A percentile compares a stretch with the other conserved stretches of the same genome.
Evolutionary conservation across 2,113 vertebrate species (phyloP).

Genomic region (Drymodes brunneopygia): DNA sequence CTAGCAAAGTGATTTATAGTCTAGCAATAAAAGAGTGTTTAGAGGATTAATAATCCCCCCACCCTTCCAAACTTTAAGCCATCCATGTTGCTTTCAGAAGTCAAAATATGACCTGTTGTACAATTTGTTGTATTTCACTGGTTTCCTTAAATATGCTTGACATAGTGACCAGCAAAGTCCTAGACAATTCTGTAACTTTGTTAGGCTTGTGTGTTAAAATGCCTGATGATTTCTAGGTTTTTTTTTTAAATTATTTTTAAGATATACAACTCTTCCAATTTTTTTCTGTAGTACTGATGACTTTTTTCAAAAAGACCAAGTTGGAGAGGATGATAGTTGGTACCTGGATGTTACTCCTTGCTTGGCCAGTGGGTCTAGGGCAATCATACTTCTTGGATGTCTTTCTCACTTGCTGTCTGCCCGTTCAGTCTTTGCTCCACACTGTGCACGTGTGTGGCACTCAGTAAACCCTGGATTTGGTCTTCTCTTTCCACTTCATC

Average conservation of each 20-base stretch:
- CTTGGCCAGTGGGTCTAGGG: not conserved
- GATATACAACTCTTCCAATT: not conserved
- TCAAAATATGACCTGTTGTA: not conserved
- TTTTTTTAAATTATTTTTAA: too few relatives aligned
- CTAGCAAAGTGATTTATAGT: not conserved
- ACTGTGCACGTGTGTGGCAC: fast-evolving
- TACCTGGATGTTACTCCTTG: not conserved
- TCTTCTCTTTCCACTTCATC: not conserved
- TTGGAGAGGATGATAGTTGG: not conserved
- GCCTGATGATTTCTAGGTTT: not conserved
- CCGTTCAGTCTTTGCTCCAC: not conserved
- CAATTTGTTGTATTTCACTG: not conserved
- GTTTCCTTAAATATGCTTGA: not conserved
- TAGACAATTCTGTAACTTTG: not conserved
- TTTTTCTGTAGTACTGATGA: not conserved
- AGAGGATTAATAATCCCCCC: not conserved
- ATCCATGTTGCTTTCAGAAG: not conserved
- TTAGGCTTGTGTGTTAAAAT: not conserved
- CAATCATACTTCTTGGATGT: not conserved
- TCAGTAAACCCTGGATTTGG: not conserved
- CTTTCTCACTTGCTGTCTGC: not conserved
- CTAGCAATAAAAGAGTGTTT: not conserved
- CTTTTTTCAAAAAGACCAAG: not conserved
- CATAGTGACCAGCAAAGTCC: not conserved
- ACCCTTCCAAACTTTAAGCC: not conserved